phyloP scores from a whole-genome alignment of 2,113 vertebrate genomes.

The Syngnathus floridae region DNA sequence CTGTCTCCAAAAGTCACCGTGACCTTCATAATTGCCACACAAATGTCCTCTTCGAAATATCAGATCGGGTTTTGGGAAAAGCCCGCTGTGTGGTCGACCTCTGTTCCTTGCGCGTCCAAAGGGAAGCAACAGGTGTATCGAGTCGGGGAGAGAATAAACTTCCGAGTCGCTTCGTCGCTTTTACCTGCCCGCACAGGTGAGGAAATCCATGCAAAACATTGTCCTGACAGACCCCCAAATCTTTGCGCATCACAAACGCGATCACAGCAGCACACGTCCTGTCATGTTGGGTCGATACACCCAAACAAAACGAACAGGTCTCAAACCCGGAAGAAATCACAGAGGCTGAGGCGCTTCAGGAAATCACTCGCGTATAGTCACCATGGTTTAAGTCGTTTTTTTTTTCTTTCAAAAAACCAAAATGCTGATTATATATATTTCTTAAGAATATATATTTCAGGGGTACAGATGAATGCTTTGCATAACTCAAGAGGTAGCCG shows the following conservation, averaged over 20 bases:
- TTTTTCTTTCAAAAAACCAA: too few relatives aligned
- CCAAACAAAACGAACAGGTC: slow-evolving; percentile 43
- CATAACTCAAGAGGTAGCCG: too few relatives aligned
- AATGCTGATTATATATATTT: too few relatives aligned
- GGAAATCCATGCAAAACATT: background rate
- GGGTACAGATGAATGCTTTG: too few relatives aligned
- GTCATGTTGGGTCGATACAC: slow-evolving; percentile 27
- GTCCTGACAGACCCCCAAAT: background rate
- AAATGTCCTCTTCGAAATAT: background rate
- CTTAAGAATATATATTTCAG: too few relatives aligned
- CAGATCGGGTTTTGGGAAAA: background rate
- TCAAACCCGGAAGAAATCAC: slow-evolving; percentile 63
- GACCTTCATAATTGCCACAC: slow-evolving; percentile 77
- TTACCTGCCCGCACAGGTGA: background rate
- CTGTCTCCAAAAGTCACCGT: slow-evolving; percentile 84
- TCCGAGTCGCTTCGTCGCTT: slow-evolving; percentile 5
- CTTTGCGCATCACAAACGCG: fast-evolving
- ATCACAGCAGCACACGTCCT: slow-evolving; percentile 1
- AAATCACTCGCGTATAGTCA: slow-evolving; percentile 19
- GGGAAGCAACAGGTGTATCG: slow-evolving; percentile 67
- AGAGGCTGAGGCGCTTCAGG: slow-evolving; percentile 21
- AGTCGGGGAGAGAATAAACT: slow-evolving; percentile 22
- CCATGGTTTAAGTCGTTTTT: too few relatives aligned
- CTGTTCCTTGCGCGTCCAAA: slow-evolving; percentile 32
- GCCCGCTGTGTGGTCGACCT: slow-evolving; percentile 1